Conservation (phyloP, 2,888 invertebrate genomes). For the Drosophila flavopinicola region DNA sequence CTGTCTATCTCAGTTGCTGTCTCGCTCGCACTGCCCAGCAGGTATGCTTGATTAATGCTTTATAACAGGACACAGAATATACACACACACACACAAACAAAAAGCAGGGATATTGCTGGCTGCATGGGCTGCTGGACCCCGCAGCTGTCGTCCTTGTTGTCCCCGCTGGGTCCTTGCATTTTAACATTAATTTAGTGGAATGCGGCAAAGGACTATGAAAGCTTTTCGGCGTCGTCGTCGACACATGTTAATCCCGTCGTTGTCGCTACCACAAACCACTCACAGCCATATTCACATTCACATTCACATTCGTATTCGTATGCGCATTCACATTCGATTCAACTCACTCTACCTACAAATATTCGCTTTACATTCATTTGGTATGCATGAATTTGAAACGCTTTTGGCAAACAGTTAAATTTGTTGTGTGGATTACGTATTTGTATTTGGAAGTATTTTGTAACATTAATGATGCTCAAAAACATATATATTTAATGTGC, state of each 20-base stretch:
- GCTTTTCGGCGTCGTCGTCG: conserved; percentile 67
- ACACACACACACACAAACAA: conserved; percentile 36
- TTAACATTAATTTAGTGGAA: conserved; percentile 80
- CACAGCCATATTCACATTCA: conserved; percentile 23
- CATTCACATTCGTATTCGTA: conserved; percentile 10
- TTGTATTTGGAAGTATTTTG: conserved; percentile 23
- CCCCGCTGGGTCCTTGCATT: conserved; percentile 51
- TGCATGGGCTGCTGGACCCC: conserved; percentile 48
- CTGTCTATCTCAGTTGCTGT: neutral
- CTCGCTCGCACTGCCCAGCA: conserved; percentile 66
- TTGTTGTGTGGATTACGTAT: conserved; percentile 15
- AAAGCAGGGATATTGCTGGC: conserved; percentile 49
- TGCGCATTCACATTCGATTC: conserved; percentile 19
- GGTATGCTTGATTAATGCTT: conserved; percentile 81
- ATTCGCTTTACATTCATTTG: conserved; percentile 27
- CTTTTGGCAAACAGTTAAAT: too few species aligned
- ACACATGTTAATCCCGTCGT: conserved; percentile 73
- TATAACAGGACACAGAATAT: conserved; percentile 59
- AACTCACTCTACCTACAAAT: too few species aligned
- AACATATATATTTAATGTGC: neutral
- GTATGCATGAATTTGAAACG: too few species aligned
- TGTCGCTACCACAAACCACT: conserved; percentile 43
- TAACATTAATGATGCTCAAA: neutral
- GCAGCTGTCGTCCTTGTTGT: conserved; percentile 41
- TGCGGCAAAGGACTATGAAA: conserved; percentile 63